A percentile compares a stretch with the other conserved stretches of the same genome.
These are phyloP conservation scores for Pitta sordida DNA, from an alignment of 2,113 vertebrate species.

Conservation along the genomic window DNA sequence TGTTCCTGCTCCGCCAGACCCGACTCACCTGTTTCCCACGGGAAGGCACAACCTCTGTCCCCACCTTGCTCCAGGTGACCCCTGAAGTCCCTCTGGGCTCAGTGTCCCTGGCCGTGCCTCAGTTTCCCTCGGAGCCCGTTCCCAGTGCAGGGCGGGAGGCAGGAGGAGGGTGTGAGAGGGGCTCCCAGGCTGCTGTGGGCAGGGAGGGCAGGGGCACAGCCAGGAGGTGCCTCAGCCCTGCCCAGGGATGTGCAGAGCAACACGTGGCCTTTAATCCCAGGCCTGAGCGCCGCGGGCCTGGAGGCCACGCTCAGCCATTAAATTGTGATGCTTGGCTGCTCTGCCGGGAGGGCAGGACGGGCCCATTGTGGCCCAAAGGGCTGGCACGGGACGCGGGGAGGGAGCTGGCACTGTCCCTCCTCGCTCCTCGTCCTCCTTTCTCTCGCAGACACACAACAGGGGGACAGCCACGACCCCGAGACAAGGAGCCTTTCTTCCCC, in stretches of 20 bases:
- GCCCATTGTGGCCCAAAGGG: background rate
- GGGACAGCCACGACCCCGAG: background rate
- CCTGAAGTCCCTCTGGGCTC: background rate
- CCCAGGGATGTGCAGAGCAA: too few relatives aligned
- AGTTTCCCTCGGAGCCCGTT: rapidly evolving
- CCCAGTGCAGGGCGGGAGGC: too few relatives aligned
- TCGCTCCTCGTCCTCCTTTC: background rate
- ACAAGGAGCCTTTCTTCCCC: constrained; percentile 71
- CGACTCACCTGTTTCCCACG: background rate
- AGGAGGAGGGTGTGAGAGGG: too few relatives aligned
- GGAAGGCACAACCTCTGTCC: background rate
- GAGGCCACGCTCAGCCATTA: background rate
- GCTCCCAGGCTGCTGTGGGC: too few relatives aligned
- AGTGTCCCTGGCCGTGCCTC: rapidly evolving
- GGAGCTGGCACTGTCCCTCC: constrained; percentile 26
- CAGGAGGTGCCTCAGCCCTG: too few relatives aligned
- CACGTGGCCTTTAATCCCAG: background rate
- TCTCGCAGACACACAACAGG: constrained; percentile 26
- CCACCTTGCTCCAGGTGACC: background rate
- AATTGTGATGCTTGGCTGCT: constrained; percentile 36
- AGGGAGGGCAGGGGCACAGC: too few relatives aligned
- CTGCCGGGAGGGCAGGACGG: background rate
- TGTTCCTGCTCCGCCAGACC: rapidly evolving
- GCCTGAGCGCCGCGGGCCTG: background rate
- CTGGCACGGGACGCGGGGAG: constrained; percentile 15